Evolutionary conservation across 1,140 invertebrate genomes (phyloP).

Genomic region (Drosophila kepulauana): DNA sequence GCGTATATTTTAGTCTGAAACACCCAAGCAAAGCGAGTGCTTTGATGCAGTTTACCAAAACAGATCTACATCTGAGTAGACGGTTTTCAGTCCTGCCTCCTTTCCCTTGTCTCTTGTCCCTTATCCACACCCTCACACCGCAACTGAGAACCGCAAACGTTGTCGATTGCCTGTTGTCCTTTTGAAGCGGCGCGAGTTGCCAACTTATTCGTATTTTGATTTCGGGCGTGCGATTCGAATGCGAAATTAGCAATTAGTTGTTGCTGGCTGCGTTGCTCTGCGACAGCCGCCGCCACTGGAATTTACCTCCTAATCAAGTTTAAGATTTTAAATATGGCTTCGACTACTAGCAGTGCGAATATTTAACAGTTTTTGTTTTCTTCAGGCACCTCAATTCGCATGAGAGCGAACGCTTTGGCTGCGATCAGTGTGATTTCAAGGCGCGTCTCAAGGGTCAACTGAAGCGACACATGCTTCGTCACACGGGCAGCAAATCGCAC

Average conservation of each 20-base stretch:
- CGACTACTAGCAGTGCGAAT: constrained; percentile 23
- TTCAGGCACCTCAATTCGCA: constrained; percentile 67
- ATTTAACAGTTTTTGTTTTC: constrained; percentile 24
- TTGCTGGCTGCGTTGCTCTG: constrained; percentile 53
- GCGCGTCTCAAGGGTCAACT: constrained; percentile 89
- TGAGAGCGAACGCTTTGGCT: constrained; percentile 86
- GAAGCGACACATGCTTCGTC: constrained; percentile 90
- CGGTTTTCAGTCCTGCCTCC: constrained; percentile 4
- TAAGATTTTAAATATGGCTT: constrained; percentile 75
- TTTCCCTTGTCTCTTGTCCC: neutral
- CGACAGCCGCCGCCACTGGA: constrained; percentile 67
- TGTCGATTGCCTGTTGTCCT: constrained; percentile 28
- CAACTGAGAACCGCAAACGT: neutral
- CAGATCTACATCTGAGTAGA: constrained; percentile 37
- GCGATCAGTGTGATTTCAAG: constrained; percentile 89
- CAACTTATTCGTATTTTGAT: constrained; percentile 75
- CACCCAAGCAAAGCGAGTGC: neutral
- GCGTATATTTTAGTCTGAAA: neutral
- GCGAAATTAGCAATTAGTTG: constrained; percentile 80
- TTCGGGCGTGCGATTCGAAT: constrained; percentile 75
- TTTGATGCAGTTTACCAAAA: constrained; percentile 19
- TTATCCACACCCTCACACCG: neutral
- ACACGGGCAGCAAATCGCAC: constrained; percentile 93
- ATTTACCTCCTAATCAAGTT: constrained; percentile 71
- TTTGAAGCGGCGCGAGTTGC: constrained; percentile 30